Percentiles rank a stretch among this genome's conserved stretches.
Evolutionary conservation across 2,888 invertebrate species (phyloP).

Genomic region (Abscondita cerata): DNA sequence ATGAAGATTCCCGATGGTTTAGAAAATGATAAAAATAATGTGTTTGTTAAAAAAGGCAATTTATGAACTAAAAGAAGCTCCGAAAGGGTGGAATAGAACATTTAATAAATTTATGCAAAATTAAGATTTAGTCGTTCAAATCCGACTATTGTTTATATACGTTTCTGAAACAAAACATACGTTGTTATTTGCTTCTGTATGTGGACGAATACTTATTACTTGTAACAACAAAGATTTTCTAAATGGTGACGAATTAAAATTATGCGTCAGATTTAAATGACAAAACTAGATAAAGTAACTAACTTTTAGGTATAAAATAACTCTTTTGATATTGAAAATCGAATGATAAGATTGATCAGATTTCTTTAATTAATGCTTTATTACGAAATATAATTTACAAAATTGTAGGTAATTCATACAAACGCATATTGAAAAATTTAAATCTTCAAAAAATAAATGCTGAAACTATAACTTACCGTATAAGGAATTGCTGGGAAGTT

Average conservation of each 20-base stretch:
- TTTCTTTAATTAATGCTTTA: background rate
- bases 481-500: background rate
- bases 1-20: no score
- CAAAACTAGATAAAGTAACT: background rate
- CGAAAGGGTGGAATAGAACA: conserved; percentile 10
- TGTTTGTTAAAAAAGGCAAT: conserved; percentile 8
- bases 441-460: background rate
- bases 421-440: no score
- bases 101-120: conserved; percentile 4
- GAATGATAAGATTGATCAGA: background rate
- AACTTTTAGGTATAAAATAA: background rate
- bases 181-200: no score
- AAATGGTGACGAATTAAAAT: background rate
- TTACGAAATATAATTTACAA: no score
- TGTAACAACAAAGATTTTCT: background rate
- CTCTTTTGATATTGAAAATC: background rate
- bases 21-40: background rate
- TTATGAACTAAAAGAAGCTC: conserved; percentile 6
- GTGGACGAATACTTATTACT: conserved; percentile 1
- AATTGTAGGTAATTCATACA: no score
- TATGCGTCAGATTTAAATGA: conserved; percentile 7
- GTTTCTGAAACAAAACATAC: no score
- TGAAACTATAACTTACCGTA: background rate
- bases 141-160: no score
- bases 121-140: conserved; percentile 4